Evolutionary conservation across 2,797 vertebrate species (phyloP), one percentile per base, ranked within the genome.

Genomic region (Austrolebias charrua): DNA sequence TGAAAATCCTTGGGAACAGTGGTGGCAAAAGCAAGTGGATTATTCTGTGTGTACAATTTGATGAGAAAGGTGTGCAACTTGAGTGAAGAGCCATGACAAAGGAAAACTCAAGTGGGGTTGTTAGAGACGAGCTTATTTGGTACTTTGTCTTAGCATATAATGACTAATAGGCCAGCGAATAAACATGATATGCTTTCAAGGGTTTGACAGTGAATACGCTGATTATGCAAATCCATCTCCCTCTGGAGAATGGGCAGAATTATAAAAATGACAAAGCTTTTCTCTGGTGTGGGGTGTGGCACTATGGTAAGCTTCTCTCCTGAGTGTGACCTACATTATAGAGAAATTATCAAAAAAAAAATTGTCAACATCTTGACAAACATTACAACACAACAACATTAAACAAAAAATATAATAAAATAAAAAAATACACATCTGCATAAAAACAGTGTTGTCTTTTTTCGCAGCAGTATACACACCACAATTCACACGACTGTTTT

Each of bases 161-260:
- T 66, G 77, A 80, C 82, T 83, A 81, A 84, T 79, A 78, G 77
- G 64, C 78, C 74, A 82, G 79, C 74, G 82, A 88, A 86, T 81
- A 83, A 85, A 85, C 81, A 83, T 59, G 74, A 73, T 76, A 63
- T 44, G 76, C 75, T 88, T 86, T 86, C 79, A 76, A 77, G 71
- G 76, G 67, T 84, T 75, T 85, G 89, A 85, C 87, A 85, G 79
- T 79, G 76, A 87, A 82, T 64, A 77, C 55, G 54, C 72, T 75
- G 80, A 81, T 90, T 86, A 89, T 89, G 85, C 55, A 82, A 89
- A 89, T 86, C 74, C 50, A 53, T 74, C 72, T 67, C 59, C 73
- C 72, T 75, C 70, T 45, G 10, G 63, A 78, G 69, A 62, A 78
- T 1, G 66, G 74, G 71, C 50, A 20, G 71, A 79, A 76, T 78